These are phyloP conservation scores for Epizoanthus illoricatus DNA, from an alignment of 92 coral and sea anemone genomes.

Conservation along the genomic window DNA sequence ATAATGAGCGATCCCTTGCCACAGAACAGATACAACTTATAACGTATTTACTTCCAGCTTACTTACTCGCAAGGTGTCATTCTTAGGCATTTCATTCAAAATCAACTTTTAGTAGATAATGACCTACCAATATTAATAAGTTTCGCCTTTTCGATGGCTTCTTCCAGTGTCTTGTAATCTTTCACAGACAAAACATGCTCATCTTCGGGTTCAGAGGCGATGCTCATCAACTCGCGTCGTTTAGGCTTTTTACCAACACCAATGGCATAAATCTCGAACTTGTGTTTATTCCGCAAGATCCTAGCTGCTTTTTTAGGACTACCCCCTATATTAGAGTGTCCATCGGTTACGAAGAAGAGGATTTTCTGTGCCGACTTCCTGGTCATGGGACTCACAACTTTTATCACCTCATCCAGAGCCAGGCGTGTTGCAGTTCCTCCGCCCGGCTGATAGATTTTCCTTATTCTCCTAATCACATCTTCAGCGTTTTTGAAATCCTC, in stretches of 20 bases:
- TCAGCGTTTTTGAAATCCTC: conserved; percentile 45
- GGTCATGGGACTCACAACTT: conserved; percentile 56
- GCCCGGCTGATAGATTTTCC: conserved; percentile 62
- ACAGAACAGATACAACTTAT: too few relatives aligned
- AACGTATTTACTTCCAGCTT: too few relatives aligned
- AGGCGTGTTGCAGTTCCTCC: conserved; percentile 84
- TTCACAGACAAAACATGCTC: conserved; percentile 65
- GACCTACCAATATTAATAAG: conserved; percentile 57
- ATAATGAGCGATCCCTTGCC: too few relatives aligned
- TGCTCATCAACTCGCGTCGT: conserved; percentile 51
- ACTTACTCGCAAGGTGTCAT: too few relatives aligned
- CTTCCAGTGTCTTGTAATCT: conserved; percentile 32
- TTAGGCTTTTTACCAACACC: conserved; percentile 74
- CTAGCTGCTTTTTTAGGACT: conserved; percentile 67
- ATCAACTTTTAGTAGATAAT: too few relatives aligned
- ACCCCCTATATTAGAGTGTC: conserved; percentile 83
- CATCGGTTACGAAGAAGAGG: conserved; percentile 79
- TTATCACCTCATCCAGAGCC: conserved; percentile 66
- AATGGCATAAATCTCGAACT: conserved; percentile 78
- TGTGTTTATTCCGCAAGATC: conserved; percentile 26
- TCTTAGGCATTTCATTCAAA: too few relatives aligned
- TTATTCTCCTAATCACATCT: conserved; percentile 57
- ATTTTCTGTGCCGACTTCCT: conserved; percentile 61
- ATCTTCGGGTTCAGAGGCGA: conserved; percentile 67
- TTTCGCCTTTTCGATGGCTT: conserved; percentile 50